Percentiles rank a stretch among this genome's conserved stretches.
Conservation (phyloP, 64 coral and sea anemone species). For the Trachythela sp. region DNA sequence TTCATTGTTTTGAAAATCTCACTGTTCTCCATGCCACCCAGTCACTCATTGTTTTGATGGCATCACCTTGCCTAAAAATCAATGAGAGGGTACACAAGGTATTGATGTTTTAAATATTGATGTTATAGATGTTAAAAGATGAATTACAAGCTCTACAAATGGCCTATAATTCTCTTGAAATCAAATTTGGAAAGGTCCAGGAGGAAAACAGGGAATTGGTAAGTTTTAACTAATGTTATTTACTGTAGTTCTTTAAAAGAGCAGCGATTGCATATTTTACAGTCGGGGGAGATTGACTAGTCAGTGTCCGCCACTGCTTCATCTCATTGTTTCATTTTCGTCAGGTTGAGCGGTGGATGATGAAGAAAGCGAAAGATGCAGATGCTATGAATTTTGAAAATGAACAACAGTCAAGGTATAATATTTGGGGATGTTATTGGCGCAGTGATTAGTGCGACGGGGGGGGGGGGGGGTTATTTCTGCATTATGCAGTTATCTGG, state of each 20-base stretch:
- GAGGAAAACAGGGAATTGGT: slow-evolving; percentile 18
- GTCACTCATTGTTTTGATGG: too few species aligned
- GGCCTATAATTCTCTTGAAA: slow-evolving; percentile 20
- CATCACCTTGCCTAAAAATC: too few species aligned
- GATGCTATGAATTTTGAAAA: slow-evolving; percentile 3
- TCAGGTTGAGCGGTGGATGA: slow-evolving; percentile 21
- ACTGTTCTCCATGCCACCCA: too few species aligned
- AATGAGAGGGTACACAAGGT: too few species aligned
- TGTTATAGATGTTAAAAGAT: slow-evolving; percentile 2
- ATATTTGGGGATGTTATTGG: not conserved
- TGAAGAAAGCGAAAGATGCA: slow-evolving; percentile 18
- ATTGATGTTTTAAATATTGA: not conserved
- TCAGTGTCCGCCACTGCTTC: too few species aligned
- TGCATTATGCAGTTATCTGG: too few species aligned
- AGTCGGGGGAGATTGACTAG: too few species aligned
- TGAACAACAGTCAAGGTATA: not conserved
- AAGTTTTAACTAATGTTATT: not conserved
- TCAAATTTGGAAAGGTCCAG: not conserved
- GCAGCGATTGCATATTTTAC: too few species aligned
- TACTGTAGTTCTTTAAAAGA: too few species aligned
- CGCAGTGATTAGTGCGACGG: too few species aligned
- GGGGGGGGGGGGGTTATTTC: too few species aligned
- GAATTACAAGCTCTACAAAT: slow-evolving; percentile 26
- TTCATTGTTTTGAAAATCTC: too few species aligned
- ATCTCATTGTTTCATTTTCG: not conserved